These are phyloP conservation scores for Phalloptychus januarius DNA, from an alignment of 2,797 vertebrate species.

Conservation along the genomic window DNA sequence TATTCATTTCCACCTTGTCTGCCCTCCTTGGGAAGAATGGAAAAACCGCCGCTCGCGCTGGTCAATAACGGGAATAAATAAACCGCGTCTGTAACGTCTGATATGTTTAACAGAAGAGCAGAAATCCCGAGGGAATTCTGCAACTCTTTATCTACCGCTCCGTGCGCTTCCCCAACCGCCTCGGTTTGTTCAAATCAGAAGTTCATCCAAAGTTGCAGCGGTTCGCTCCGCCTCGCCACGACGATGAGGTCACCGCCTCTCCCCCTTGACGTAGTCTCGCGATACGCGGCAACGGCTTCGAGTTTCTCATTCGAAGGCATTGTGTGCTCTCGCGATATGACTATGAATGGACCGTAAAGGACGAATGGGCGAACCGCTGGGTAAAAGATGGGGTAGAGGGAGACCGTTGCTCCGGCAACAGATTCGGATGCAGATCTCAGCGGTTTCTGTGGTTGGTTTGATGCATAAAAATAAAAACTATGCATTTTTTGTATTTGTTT, in stretches of 20 bases:
- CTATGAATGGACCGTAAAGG: background rate
- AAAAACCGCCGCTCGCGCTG: conserved; percentile 29
- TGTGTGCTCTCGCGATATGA: conserved; percentile 50
- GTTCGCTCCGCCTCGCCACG: conserved; percentile 77
- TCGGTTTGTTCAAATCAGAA: conserved; percentile 78
- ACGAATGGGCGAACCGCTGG: conserved; percentile 19
- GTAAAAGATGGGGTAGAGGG: conserved; percentile 33
- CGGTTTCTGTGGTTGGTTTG: conserved; percentile 27
- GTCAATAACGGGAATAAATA: conserved; percentile 10
- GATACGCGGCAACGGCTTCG: conserved; percentile 21
- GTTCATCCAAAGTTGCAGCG: conserved; percentile 83
- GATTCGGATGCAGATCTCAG: conserved; percentile 25
- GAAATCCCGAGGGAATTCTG: conserved; percentile 19
- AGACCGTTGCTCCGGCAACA: conserved; percentile 71
- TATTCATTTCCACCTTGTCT: conserved; percentile 61
- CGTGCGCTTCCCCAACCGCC: conserved; percentile 55
- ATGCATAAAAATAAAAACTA: background rate
- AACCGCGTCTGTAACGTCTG: background rate
- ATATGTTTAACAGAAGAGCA: background rate
- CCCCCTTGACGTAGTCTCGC: conserved; percentile 65
- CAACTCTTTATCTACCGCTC: conserved; percentile 23
- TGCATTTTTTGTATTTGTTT: background rate
- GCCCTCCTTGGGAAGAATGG: conserved; percentile 1
- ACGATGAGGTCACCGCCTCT: conserved; percentile 74
- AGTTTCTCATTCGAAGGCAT: accelerated